A percentile compares a stretch with the other conserved stretches of the same genome.
phyloP scores from a whole-genome alignment of 2,113 vertebrate genomes.

The Penelope pileata region DNA sequence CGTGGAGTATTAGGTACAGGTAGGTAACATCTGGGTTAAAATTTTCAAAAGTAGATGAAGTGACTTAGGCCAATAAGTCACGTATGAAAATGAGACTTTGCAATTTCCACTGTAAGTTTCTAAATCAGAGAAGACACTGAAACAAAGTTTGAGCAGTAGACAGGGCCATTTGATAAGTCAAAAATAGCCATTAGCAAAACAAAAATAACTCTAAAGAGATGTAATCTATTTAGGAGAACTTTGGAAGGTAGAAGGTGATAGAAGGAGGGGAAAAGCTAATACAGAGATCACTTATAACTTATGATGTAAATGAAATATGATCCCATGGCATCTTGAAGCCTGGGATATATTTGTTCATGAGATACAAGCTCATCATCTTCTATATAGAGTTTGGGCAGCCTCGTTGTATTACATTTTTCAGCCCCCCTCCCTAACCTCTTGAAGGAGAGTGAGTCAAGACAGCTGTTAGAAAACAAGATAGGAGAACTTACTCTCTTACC shows the following conservation, averaged over 20 bases:
- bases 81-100: background rate
- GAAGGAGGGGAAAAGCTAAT: constrained; percentile 56
- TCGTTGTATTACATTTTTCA: background rate
- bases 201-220: constrained; percentile 32
- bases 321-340: background rate
- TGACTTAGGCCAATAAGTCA: background rate
- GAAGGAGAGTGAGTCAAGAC: background rate
- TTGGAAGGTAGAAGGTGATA: constrained; percentile 18
- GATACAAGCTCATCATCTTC: constrained; percentile 10
- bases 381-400: background rate
- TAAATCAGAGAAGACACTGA: constrained; percentile 19
- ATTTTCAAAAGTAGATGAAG: background rate
- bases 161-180: background rate
- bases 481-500: background rate
- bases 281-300: constrained; percentile 45
- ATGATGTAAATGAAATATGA: constrained; percentile 53
- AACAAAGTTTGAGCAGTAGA: background rate
- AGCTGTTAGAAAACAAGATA: background rate
- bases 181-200: constrained; percentile 46
- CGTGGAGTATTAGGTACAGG: too few relatives aligned
- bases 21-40: background rate
- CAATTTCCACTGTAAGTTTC: background rate
- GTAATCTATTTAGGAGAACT: constrained; percentile 11
- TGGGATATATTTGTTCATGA: constrained; percentile 29
- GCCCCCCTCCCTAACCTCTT: background rate